phyloP scores from a whole-genome alignment of 2,888 invertebrate genomes.

The Apocheima hispidaria region DNA sequence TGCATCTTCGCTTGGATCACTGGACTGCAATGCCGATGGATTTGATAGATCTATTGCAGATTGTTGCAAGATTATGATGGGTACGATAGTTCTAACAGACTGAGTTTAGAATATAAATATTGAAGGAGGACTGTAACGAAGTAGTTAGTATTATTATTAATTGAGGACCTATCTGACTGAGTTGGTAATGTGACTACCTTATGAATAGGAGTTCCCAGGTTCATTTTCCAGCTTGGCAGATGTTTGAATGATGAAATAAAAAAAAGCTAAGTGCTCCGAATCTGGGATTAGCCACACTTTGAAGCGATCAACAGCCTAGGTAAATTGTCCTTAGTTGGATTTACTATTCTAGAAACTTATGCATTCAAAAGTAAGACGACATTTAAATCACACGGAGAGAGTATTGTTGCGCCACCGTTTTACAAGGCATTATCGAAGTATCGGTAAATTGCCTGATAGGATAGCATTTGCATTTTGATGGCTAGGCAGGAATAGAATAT shows the following conservation, averaged over 20 bases:
- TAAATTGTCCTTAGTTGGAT: neutral
- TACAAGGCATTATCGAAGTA: constrained; percentile 37
- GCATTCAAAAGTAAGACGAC: neutral
- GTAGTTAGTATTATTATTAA: neutral
- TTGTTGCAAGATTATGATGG: constrained; percentile 5
- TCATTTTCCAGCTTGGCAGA: too few species aligned
- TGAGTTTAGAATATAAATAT: neutral
- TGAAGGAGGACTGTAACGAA: neutral
- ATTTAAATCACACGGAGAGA: constrained; percentile 24
- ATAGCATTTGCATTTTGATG: constrained; percentile 40
- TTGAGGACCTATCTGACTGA: too few species aligned
- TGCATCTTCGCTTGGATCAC: constrained; percentile 20
- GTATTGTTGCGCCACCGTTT: constrained; percentile 43
- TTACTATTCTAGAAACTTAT: neutral
- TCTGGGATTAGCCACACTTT: too few species aligned
- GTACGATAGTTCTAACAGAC: constrained; percentile 1
- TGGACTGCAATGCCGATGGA: constrained; percentile 23
- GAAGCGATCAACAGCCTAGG: too few species aligned
- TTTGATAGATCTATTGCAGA: constrained; percentile 16
- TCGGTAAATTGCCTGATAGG: constrained; percentile 34
- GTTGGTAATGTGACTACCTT: too few species aligned
- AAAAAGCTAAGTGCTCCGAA: too few species aligned
- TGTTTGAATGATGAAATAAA: too few species aligned
- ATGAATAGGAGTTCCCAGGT: too few species aligned
- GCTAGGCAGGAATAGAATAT: constrained; percentile 18